phyloP scores from a whole-genome alignment of 2,888 invertebrate species.

The Brachypterus glaber region DNA sequence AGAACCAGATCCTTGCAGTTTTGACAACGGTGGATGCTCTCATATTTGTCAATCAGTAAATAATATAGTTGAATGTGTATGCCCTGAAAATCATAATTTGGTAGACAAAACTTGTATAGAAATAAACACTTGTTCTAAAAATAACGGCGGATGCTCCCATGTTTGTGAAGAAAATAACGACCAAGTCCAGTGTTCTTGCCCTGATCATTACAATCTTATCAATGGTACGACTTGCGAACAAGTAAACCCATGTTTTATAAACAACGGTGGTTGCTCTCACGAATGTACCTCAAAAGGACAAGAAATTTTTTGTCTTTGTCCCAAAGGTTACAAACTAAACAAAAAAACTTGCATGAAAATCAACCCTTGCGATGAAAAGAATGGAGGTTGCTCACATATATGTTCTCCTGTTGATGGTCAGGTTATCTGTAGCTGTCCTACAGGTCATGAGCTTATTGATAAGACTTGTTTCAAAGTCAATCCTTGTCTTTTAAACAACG shows the following conservation, averaged over 20 bases:
- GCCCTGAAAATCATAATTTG: conserved; percentile 38
- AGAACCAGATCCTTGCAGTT: conserved; percentile 23
- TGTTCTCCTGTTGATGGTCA: conserved; percentile 44
- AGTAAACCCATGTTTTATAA: conserved; percentile 32
- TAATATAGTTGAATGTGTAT: conserved; percentile 42
- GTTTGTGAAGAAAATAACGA: conserved; percentile 36
- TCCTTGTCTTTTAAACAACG: conserved; percentile 38
- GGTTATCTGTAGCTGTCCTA: conserved; percentile 44
- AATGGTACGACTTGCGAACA: conserved; percentile 31
- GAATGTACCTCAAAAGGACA: conserved; percentile 38
- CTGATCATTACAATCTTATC: conserved; percentile 32
- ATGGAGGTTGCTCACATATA: conserved; percentile 43
- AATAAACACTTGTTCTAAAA: conserved; percentile 33
- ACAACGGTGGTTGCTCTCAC: conserved; percentile 52
- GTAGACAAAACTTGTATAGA: conserved; percentile 32
- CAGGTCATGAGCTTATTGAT: conserved; percentile 34
- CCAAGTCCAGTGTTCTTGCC: conserved; percentile 45
- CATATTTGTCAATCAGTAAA: conserved; percentile 38
- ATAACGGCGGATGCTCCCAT: conserved; percentile 21
- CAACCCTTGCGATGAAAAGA: conserved; percentile 34
- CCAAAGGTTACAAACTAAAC: conserved; percentile 34
- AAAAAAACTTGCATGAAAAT: conserved; percentile 26
- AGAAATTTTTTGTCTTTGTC: conserved; percentile 40
- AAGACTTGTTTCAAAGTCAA: conserved; percentile 37
- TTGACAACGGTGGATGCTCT: conserved; percentile 46